These are phyloP conservation scores for Dunckerocampus dactyliophorus DNA, from an alignment of 2,113 vertebrate species.

Conservation along the genomic window DNA sequence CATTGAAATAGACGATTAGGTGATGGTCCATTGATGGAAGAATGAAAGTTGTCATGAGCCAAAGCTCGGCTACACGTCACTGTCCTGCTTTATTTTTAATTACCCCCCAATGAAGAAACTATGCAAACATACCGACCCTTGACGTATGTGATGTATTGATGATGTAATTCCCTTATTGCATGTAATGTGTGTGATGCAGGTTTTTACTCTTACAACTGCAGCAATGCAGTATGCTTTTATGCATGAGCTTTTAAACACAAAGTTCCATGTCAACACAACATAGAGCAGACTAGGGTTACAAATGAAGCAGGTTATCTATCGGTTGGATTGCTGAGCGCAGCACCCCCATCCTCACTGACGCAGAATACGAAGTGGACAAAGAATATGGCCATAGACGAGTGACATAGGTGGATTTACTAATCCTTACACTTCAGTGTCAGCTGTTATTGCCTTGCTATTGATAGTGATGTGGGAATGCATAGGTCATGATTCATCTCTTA, in stretches of 20 bases:
- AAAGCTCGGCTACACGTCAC: conserved; percentile 18
- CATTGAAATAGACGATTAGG: conserved; percentile 18
- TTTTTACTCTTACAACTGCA: conserved; percentile 21
- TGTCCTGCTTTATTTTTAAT: not conserved
- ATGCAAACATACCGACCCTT: conserved; percentile 8
- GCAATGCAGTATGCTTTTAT: conserved; percentile 15
- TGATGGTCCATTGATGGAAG: conserved; percentile 24
- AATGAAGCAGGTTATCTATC: not conserved
- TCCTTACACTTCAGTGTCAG: conserved; percentile 18
- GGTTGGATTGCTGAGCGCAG: not conserved
- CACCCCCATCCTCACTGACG: not conserved
- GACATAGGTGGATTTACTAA: conserved; percentile 5
- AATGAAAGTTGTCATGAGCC: conserved; percentile 10
- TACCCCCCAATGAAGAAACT: conserved; percentile 1
- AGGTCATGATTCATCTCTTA: conserved; percentile 54
- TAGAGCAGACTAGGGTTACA: not conserved
- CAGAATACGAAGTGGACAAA: conserved; percentile 1
- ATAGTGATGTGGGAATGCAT: conserved; percentile 67
- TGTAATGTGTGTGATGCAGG: conserved; percentile 11
- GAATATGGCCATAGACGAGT: conserved; percentile 4
- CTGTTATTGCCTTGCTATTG: conserved; percentile 70
- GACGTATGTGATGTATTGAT: not conserved
- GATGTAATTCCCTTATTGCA: conserved; percentile 51
- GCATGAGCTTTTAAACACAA: not conserved
- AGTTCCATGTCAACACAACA: not conserved